A percentile compares a stretch with the other conserved stretches of the same genome.
These are phyloP conservation scores for Porphyrio hochstetteri DNA, from an alignment of 2,113 vertebrate species.

Conservation along the genomic window DNA sequence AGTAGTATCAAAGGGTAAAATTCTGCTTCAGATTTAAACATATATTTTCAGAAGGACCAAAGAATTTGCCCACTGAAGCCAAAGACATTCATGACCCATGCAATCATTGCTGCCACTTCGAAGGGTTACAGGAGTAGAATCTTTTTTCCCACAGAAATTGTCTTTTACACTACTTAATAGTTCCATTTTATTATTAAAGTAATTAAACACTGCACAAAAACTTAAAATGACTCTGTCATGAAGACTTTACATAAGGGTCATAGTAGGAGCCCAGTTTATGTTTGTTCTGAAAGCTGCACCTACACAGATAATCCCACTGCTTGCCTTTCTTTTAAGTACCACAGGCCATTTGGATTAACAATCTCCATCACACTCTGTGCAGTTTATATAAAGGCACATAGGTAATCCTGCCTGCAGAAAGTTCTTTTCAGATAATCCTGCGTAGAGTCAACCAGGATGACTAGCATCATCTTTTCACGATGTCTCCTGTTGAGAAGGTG, in stretches of 20 bases:
- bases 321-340: background rate
- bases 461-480: background rate
- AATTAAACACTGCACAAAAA: background rate
- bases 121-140: background rate
- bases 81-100: background rate
- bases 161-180: background rate
- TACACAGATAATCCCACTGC: background rate
- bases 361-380: background rate
- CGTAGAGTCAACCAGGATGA: background rate
- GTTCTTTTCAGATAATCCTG: background rate
- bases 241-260: background rate
- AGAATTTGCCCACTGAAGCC: background rate
- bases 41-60: background rate
- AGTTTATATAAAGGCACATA: background rate
- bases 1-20: background rate
- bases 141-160: background rate
- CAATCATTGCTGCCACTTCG: background rate
- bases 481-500: background rate
- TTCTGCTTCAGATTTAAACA: background rate
- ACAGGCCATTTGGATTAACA: background rate
- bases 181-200: background rate
- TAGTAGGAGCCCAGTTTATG: background rate
- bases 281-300: background rate
- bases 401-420: background rate
- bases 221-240: background rate